phyloP scores from a whole-genome alignment of 2,113 vertebrate genomes.

The Campylomormyrus tamandua region DNA sequence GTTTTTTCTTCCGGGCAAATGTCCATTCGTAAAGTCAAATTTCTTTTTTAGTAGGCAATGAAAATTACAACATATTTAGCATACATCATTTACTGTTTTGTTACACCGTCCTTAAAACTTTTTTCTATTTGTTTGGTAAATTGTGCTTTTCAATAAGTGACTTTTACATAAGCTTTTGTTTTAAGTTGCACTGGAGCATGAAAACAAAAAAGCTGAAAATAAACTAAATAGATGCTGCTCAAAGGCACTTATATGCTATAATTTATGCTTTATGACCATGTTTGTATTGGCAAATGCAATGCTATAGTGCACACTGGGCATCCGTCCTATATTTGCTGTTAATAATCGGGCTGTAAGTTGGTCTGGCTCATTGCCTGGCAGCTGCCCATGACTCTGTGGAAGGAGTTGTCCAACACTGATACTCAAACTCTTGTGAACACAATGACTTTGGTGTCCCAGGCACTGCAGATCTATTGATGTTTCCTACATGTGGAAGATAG shows the following conservation, averaged over 20 bases:
- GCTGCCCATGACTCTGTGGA: neutral
- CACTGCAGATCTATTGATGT: neutral
- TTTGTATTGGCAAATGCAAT: neutral
- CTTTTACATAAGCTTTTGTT: neutral
- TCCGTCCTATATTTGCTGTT: neutral
- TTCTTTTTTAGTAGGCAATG: neutral
- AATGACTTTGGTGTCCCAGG: neutral
- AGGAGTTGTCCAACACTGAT: neutral
- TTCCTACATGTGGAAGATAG: constrained; percentile 12
- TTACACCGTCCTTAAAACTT: neutral
- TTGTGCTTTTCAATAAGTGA: neutral
- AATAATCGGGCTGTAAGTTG: neutral
- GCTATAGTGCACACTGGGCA: neutral
- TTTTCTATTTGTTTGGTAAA: neutral
- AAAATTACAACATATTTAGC: neutral
- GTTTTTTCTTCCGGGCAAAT: neutral
- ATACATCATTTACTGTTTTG: neutral
- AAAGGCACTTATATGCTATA: neutral
- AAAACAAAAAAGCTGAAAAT: neutral
- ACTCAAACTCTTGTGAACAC: neutral
- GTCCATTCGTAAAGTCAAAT: neutral
- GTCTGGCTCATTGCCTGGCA: neutral
- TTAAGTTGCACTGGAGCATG: neutral
- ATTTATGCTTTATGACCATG: neutral
- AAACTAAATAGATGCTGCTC: neutral